Base-by-base conservation (phyloP, 2,888 invertebrate species). In the Nomada hirtipes region DNA sequence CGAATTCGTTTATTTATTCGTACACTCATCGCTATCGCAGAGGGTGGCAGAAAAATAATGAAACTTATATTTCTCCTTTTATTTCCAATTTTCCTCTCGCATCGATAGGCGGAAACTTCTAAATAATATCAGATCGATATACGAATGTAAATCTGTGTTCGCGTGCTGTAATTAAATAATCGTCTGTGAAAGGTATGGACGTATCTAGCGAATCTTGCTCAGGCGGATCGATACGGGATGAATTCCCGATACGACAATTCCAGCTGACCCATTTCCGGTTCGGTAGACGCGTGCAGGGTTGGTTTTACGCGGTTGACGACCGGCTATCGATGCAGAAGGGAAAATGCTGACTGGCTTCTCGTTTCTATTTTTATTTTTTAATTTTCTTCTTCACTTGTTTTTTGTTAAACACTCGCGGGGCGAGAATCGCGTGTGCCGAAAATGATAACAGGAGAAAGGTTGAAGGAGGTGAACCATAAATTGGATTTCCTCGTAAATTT, bases 191-290 rank as follows among this genome's bases (percentile, higher is more conserved):
- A 70, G 59, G 26, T 53, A 26, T 47, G 2, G 2, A 18, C 15
- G 15, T 26, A 29, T 18, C 26, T 29, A 10, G 75, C 20, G 50
- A 76, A 77, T 44, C 65, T 75, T 13, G 20, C 60, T 67, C 29
- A 77, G 13, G 13, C 53, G 53, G 79, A 79, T 81, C 79, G 79
- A 83, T 87, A 76, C 70, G 44, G 53, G 57, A 29, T 76, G 57
- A 65, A 71, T 52, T 26, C 29, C 55, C 61, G 71, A 59, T 68
- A 79, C 84, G 68, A 86, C 76, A 70, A 79, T 82, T 76, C 29
- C 76, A n/a, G 60, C 74, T 73, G 86, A 83, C 79, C 83, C 77
- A 78, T 88, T 88, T 88, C 83, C 84, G 81, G 80, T 85, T 73
- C 79, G 68, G 53, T 76, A 65, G 57, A 71, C 79, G 57, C 18